A percentile compares a stretch with the other conserved stretches of the same genome.
These are phyloP conservation scores for Papilio machaon DNA, from an alignment of 1,140 invertebrate genomes.

Conservation along the genomic window DNA sequence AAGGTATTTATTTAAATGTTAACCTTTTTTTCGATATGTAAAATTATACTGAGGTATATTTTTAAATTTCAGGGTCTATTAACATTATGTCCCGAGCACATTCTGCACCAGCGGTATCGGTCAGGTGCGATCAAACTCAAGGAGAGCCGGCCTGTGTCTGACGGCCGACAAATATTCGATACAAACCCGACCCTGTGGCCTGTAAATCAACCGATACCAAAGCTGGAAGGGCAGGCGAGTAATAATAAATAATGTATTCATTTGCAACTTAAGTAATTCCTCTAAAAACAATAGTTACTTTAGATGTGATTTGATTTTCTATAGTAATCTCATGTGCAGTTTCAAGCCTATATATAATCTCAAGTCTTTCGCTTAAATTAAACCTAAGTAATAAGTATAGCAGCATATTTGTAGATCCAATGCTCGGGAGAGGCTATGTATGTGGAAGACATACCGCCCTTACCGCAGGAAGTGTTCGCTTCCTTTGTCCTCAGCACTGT, in stretches of 20 bases:
- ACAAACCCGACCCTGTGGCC: conserved; percentile 86
- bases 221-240: conserved; percentile 84
- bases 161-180: conserved; percentile 85
- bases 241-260: conserved; percentile 55
- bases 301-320: no score
- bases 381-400: no score
- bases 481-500: conserved; percentile 50
- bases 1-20: conserved; percentile 66
- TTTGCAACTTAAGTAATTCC: not conserved
- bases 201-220: conserved; percentile 86
- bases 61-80: conserved; percentile 76
- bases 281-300: not conserved
- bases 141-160: conserved; percentile 82
- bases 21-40: not conserved
- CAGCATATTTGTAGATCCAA: conserved; percentile 48
- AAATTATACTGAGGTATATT: not conserved
- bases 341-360: not conserved
- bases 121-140: conserved; percentile 80
- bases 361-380: not conserved
- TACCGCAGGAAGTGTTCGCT: conserved; percentile 50
- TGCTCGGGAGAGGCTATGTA: conserved; percentile 85
- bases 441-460: conserved; percentile 70
- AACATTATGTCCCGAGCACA: conserved; percentile 66
- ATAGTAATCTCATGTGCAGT: no score
- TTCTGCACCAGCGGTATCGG: conserved; percentile 60